These are phyloP conservation scores for Scomber scombrus DNA, from an alignment of 2,113 vertebrate species.

Conservation along the genomic window DNA sequence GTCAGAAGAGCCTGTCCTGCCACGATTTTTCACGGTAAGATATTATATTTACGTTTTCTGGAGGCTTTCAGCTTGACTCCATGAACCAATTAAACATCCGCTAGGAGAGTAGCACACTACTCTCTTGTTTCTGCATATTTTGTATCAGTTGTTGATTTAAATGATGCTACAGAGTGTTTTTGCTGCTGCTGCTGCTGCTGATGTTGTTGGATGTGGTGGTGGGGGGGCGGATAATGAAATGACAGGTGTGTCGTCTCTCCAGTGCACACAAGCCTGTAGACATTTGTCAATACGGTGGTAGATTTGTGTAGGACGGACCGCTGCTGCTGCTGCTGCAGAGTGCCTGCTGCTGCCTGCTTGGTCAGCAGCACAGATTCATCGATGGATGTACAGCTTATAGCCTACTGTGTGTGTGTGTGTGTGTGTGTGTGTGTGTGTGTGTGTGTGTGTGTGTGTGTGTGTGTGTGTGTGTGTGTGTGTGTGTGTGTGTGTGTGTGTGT, in stretches of 20 bases:
- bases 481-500: too few relatives aligned
- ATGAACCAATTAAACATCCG: neutral
- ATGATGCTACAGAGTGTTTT: conserved; percentile 42
- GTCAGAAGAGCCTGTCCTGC: conserved; percentile 51
- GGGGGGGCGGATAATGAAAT: neutral
- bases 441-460: neutral
- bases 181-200: neutral
- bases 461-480: too few relatives aligned
- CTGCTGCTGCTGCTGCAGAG: conserved; percentile 63
- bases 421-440: too few relatives aligned
- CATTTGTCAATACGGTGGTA: conserved; percentile 34
- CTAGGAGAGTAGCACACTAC: neutral
- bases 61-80: neutral
- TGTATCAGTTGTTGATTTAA: conserved; percentile 44
- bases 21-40: conserved; percentile 71
- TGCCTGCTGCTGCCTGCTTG: conserved; percentile 48
- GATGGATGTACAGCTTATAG: conserved; percentile 19
- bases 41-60: conserved; percentile 41
- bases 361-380: conserved; percentile 71
- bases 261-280: conserved; percentile 10
- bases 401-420: too few relatives aligned
- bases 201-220: too few relatives aligned
- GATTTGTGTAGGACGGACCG: conserved; percentile 39
- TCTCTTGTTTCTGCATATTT: neutral
- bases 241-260: conserved; percentile 58